Evolutionary conservation across 2,113 vertebrate species (phyloP).

Genomic region (Candoia aspera): DNA sequence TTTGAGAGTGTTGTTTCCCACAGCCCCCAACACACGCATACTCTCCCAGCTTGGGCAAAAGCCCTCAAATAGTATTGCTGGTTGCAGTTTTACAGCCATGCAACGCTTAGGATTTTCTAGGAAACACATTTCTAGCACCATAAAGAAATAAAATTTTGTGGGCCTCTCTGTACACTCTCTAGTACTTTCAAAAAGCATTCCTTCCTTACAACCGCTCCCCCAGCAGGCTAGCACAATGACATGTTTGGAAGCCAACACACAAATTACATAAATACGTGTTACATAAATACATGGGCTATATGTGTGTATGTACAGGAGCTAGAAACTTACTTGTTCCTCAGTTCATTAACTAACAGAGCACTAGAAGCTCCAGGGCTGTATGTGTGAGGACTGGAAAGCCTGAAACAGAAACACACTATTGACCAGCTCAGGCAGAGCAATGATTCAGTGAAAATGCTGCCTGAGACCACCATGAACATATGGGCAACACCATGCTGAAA

Average conservation of each 20-base stretch:
- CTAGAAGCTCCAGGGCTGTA: neutral
- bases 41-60: neutral
- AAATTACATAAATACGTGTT: neutral
- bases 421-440: neutral
- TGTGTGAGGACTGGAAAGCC: neutral
- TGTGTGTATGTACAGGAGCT: neutral
- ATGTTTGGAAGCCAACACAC: neutral
- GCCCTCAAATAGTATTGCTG: neutral
- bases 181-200: neutral
- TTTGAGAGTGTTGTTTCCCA: neutral
- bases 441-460: neutral
- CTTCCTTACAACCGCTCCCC: neutral
- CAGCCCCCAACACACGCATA: neutral
- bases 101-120: neutral
- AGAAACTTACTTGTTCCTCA: neutral
- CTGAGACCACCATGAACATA: neutral
- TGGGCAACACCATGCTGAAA: neutral
- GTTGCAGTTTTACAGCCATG: neutral
- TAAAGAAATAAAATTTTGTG: neutral
- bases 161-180: neutral
- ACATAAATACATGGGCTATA: neutral
- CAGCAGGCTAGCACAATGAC: neutral
- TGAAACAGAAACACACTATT: neutral
- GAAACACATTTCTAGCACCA: neutral
- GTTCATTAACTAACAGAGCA: neutral